These are phyloP conservation scores for Megaceryle alcyon DNA, from an alignment of 2,797 vertebrate genomes.

Conservation along the genomic window DNA sequence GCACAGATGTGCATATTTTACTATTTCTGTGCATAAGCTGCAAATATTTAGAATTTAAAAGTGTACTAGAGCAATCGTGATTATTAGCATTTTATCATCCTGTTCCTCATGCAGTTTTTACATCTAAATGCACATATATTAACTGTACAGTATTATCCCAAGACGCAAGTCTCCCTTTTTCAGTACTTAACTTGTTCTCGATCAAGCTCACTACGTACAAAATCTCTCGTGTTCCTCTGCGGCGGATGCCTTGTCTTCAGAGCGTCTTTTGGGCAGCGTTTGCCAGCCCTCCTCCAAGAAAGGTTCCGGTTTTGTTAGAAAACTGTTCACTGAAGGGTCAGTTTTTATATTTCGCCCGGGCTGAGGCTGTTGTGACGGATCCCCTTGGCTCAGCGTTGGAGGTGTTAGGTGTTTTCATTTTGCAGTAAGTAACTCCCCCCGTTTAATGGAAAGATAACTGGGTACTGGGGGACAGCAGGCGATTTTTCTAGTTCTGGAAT, in stretches of 20 bases:
- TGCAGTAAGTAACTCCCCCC: not conserved
- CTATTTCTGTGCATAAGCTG: not conserved
- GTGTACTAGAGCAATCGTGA: not conserved
- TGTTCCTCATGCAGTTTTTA: not conserved
- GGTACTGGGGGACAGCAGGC: not conserved
- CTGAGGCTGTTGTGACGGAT: not conserved
- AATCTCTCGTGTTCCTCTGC: not conserved
- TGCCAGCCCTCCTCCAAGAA: not conserved
- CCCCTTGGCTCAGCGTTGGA: not conserved
- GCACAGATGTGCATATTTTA: constrained; percentile 16
- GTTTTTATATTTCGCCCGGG: not conserved
- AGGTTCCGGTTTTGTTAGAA: not conserved
- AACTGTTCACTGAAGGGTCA: not conserved
- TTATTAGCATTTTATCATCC: not conserved
- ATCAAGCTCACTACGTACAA: not conserved
- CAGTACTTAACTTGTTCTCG: constrained; percentile 1
- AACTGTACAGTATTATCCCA: not conserved
- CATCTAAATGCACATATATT: constrained; percentile 12
- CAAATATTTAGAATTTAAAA: not conserved
- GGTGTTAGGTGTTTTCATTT: not conserved
- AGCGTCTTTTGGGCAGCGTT: not conserved
- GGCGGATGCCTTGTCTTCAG: not conserved
- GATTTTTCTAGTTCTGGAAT: not conserved
- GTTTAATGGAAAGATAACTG: not conserved
- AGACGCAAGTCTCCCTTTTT: not conserved